Percentiles rank a stretch among this genome's conserved stretches.
phyloP scores from a whole-genome alignment of 92 coral and sea anemone genomes.

The Palythoa heliodiscus region DNA sequence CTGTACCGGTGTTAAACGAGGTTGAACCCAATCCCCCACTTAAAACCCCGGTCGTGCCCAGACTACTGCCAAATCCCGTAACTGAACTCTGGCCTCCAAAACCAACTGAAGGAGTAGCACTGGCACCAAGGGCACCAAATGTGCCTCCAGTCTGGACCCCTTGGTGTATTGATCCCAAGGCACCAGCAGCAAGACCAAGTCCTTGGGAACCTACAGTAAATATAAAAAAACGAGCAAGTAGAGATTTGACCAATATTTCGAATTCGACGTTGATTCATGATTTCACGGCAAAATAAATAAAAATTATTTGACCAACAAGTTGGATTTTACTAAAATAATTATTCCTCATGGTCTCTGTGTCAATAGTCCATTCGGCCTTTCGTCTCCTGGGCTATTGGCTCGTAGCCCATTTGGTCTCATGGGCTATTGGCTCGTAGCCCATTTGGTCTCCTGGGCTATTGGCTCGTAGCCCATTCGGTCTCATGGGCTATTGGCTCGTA shows the following conservation, averaged over 20 bases:
- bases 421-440: too few species aligned
- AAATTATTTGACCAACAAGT: too few species aligned
- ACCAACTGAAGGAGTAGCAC: slow-evolving; percentile 33
- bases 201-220: slow-evolving; percentile 8
- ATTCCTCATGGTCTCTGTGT: too few species aligned
- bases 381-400: too few species aligned
- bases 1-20: slow-evolving; percentile 37
- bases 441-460: too few species aligned
- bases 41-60: slow-evolving; percentile 40
- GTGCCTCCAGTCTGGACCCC: slow-evolving; percentile 49
- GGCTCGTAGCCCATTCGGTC: too few species aligned
- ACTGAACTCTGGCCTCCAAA: slow-evolving; percentile 29
- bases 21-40: slow-evolving; percentile 74
- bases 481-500: too few species aligned
- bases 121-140: slow-evolving; percentile 58
- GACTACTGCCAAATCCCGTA: slow-evolving; percentile 32
- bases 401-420: too few species aligned
- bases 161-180: slow-evolving; percentile 15
- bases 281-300: too few species aligned
- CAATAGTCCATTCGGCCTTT: too few species aligned
- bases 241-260: not conserved
- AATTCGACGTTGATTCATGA: too few species aligned
- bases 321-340: too few species aligned
- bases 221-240: not conserved
- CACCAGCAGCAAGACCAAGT: slow-evolving; percentile 23